Conservation (phyloP, 1,140 invertebrate genomes). For the Heliconius hermathena region DNA sequence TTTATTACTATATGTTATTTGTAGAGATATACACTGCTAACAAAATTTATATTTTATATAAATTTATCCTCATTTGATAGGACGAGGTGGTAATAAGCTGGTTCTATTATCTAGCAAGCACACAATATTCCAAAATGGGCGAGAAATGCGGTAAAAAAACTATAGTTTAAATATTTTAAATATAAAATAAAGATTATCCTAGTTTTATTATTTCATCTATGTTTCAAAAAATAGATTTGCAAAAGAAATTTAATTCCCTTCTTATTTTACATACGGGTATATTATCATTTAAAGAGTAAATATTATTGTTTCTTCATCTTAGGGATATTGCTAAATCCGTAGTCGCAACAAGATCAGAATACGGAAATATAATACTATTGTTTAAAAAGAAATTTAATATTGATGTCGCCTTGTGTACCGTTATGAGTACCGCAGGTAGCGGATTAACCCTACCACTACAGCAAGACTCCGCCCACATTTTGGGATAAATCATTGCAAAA, state of each 20-base stretch:
- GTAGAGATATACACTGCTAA: no score
- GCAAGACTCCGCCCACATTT: constrained; percentile 29
- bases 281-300: background rate
- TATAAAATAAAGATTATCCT: background rate
- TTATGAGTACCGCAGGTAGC: constrained; percentile 37
- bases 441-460: constrained; percentile 34
- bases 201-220: background rate
- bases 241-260: background rate
- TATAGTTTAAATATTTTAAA: no score
- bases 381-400: constrained; percentile 37
- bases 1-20: no score
- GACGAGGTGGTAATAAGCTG: no score
- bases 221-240: background rate
- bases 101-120: no score
- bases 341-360: constrained; percentile 4
- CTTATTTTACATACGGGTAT: background rate
- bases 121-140: no score
- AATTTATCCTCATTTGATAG: no score
- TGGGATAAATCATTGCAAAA: constrained; percentile 15
- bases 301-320: constrained; percentile 2
- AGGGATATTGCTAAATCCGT: background rate
- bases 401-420: constrained; percentile 35
- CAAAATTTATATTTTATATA: no score
- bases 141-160: no score
- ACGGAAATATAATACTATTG: constrained; percentile 28